Base-by-base conservation (phyloP, 2,888 invertebrate genomes). In the Pollenia griseotomentosa region DNA sequence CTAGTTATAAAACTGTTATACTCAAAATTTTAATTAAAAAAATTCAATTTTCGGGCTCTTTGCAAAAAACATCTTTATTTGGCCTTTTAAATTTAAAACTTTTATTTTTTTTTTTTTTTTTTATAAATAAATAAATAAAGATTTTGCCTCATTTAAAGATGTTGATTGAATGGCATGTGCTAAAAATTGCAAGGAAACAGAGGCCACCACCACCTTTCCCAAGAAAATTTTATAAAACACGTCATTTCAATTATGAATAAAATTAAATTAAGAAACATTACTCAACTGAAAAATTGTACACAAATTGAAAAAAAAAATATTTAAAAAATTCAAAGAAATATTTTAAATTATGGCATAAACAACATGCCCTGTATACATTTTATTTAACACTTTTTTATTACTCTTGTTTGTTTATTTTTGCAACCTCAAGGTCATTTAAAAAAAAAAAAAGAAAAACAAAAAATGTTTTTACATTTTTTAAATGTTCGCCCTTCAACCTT, bases 401-500 rank as follows among this genome's bases (percentile, higher is more conserved):
- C 6, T 48, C 4, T 19, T 63, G 10, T 55, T 5, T 74, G 48
- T 61, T 48, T 48, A 59, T 59, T 57, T 55, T 23, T 2, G 33
- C 46, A 0, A 16, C 9, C 16, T 63, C 74, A 75, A 75, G 74
- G 74, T 75, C 19, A 63, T 73, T 14, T 3, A 12, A 6, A 16
- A 23, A 48, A 46, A 19, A 33, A 46, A 14, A 61, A 40, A 12
- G 10, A 9, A 12, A 7, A 33, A 23, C 23, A 33, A 46, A 9
- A 9, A 11, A 16, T 44, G 44, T 44, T 44, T 16, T 12, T 65
- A 9, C 33, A 66, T 42, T 12, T 14, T 44, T 33, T 14, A 46
- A 42, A 57, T 16, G 19, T 40, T 59, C 40, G 78, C 57, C 78
- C 78, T 68, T 78, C 57, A 78, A 78, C 68, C 53, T 75, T 46